Percentiles rank a stretch among this genome's conserved stretches.
phyloP scores from a whole-genome alignment of 2,113 vertebrate genomes.

The Sapajus apella region DNA sequence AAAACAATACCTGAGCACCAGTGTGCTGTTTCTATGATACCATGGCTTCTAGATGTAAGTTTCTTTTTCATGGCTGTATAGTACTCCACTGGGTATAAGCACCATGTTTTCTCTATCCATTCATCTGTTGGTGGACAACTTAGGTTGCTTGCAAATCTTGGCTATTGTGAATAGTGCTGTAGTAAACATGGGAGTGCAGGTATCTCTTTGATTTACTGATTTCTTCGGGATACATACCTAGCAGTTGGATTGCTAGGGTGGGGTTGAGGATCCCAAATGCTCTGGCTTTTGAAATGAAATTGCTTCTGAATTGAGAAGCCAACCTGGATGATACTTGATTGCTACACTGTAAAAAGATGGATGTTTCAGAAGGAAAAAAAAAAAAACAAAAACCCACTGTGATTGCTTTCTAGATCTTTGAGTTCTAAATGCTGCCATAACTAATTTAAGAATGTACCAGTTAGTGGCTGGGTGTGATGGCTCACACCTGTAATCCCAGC shows the following conservation, averaged over 20 bases:
- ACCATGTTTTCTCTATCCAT: neutral
- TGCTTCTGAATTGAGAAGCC: neutral
- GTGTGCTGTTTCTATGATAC: neutral
- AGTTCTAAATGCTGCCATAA: neutral
- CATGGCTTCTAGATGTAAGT: neutral
- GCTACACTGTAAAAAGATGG: too few relatives aligned
- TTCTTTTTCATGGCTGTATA: too few relatives aligned
- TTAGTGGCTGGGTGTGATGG: too few relatives aligned
- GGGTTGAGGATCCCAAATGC: neutral
- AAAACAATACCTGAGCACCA: neutral
- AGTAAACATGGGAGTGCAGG: too few relatives aligned
- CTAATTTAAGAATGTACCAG: neutral
- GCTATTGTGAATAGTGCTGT: too few relatives aligned
- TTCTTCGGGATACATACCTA: accelerated
- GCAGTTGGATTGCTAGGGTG: neutral
- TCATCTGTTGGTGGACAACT: neutral
- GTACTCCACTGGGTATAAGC: neutral
- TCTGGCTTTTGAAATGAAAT: neutral
- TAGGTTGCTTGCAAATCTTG: too few relatives aligned
- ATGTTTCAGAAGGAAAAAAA: neutral
- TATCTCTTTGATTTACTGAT: too few relatives aligned
- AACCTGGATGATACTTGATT: neutral
- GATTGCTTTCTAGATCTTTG: neutral
- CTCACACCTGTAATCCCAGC: too few relatives aligned
- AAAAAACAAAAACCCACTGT: accelerated